Percentiles rank a stretch among this genome's conserved stretches.
These are phyloP conservation scores for Thecophora atra DNA, from an alignment of 2,888 invertebrate species.

Conservation along the genomic window DNA sequence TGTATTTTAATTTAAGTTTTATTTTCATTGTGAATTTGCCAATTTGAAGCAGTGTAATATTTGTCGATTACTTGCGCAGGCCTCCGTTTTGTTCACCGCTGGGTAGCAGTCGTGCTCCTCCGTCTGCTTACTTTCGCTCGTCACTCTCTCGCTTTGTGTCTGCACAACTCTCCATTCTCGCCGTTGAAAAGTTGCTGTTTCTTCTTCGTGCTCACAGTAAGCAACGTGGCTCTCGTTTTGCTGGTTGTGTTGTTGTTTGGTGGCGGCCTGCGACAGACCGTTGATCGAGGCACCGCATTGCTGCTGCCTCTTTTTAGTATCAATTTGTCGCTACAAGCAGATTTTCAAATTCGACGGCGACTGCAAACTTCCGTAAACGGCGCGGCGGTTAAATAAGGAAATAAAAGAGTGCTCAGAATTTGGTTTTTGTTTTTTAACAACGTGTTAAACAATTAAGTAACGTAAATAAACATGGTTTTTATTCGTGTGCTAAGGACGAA, in stretches of 20 bases:
- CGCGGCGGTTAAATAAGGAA: too few relatives aligned
- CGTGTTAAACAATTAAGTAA: too few relatives aligned
- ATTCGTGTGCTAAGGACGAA: too few relatives aligned
- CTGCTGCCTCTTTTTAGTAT: background rate
- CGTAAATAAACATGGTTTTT: too few relatives aligned
- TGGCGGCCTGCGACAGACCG: conserved; percentile 48
- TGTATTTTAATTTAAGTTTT: too few relatives aligned
- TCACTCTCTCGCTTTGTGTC: background rate
- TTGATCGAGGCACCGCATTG: conserved; percentile 34
- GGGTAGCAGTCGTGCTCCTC: background rate
- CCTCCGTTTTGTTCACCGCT: background rate
- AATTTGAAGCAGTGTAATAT: background rate
- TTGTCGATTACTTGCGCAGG: background rate
- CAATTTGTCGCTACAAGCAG: background rate
- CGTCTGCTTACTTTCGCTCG: background rate
- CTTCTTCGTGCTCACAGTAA: conserved; percentile 52
- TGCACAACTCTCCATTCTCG: background rate
- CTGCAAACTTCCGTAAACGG: too few relatives aligned
- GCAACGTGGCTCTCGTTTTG: conserved; percentile 55
- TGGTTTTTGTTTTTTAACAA: too few relatives aligned
- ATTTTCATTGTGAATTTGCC: too few relatives aligned
- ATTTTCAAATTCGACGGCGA: background rate
- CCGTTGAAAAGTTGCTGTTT: background rate
- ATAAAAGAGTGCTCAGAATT: too few relatives aligned
- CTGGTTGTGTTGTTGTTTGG: conserved; percentile 54